A percentile compares a stretch with the other conserved stretches of the same genome.
These are phyloP conservation scores for Helicoverpa assulta DNA, from an alignment of 2,888 invertebrate species.

Conservation along the genomic window DNA sequence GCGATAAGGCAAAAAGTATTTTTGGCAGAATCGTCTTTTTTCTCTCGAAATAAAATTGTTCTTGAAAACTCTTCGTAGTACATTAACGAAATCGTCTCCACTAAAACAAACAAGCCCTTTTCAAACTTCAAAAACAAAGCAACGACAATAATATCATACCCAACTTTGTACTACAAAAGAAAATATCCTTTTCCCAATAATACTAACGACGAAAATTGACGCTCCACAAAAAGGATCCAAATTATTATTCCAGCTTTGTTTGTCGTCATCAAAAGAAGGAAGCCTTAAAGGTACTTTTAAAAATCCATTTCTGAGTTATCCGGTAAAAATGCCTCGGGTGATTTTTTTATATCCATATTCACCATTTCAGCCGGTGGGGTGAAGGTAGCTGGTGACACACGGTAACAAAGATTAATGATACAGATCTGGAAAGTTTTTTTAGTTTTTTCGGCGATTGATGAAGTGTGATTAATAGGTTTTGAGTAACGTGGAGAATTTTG, in stretches of 20 bases:
- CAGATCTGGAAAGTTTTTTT: constrained; percentile 26
- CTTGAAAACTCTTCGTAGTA: constrained; percentile 24
- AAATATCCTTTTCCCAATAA: constrained; percentile 71
- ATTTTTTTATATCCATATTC: constrained; percentile 72
- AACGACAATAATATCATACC: constrained; percentile 53
- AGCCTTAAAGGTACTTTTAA: constrained; percentile 70
- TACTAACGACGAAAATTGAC: constrained; percentile 71
- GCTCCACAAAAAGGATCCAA: constrained; percentile 69
- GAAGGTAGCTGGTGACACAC: constrained; percentile 56
- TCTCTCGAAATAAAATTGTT: constrained; percentile 31
- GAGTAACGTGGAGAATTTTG: neutral
- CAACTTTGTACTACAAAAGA: constrained; percentile 61
- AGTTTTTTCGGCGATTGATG: constrained; percentile 29
- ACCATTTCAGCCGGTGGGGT: constrained; percentile 53
- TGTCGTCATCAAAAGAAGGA: constrained; percentile 75
- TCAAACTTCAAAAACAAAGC: constrained; percentile 54
- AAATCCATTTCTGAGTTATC: constrained; percentile 71
- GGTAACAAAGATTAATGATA: constrained; percentile 49
- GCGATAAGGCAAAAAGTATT: neutral
- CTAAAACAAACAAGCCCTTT: constrained; percentile 53
- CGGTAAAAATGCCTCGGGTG: constrained; percentile 65
- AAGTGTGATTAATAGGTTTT: constrained; percentile 31
- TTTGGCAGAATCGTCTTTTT: constrained; percentile 6
- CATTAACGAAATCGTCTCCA: constrained; percentile 51
- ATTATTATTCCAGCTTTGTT: constrained; percentile 79